Base-by-base conservation (phyloP, 2,797 vertebrate species). In the Enteromius thamalakanensis region DNA sequence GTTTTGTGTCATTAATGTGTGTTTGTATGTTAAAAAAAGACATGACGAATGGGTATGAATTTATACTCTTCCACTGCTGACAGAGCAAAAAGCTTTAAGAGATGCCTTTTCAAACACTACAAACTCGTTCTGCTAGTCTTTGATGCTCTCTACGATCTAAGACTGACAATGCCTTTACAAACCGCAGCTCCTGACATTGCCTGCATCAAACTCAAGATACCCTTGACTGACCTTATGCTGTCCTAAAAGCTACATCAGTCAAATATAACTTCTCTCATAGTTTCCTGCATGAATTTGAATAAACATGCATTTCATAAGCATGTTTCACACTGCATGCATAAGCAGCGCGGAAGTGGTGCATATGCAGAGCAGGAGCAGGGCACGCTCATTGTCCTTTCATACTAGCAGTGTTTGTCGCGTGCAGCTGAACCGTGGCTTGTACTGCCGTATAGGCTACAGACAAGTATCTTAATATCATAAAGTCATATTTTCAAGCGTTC, bases 41-140 rank as follows among this genome's bases (percentile, higher is more conserved):
- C 3, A 72, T 49, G 69, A 72, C 8, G 29, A 72, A 37, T 37
- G 17, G 9, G 21, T 58, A 21, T 49, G 29, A n/a, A 34, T 34
- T 58, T 14, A 53, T 29, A 67, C 29, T 49, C 29, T 40, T 79
- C 32, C 10, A 26, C 77, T 37, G 78, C 64, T 42, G 78, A 69
- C 26, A 69, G 32, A 55, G 47, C 32, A 53, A 51, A 68, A 53
- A 76, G 21, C 53, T 76, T 15, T 60, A 12, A 58, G 53, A 10
- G 51, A 60, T n/a, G 40, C 60, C 6, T 45, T 32, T 69, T 12
- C 15, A 69, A 70, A 58, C 68, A 71, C 9, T 62, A 32, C 26
- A 80, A 71, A 81, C 53, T 81, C 3, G 4, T 71, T 81, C 12
- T 17, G 32, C 68, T 32, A 62, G 79, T 70, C 2, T 71, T 21